Conservation (phyloP, 64 coral and sea anemone species). For the Montipora efflorescens region DNA sequence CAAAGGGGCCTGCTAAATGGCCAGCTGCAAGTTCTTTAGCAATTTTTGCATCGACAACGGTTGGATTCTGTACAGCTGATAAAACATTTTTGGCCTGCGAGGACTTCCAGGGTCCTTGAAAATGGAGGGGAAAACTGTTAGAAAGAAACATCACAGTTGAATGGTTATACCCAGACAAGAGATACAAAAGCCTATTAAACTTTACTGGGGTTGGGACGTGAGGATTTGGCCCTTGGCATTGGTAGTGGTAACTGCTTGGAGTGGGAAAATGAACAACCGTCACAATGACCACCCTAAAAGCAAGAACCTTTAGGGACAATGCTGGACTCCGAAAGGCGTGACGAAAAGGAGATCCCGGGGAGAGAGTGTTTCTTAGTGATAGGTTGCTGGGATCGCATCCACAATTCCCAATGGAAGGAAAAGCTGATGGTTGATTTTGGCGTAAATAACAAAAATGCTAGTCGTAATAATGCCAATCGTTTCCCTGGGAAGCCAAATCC, state of each 20-base stretch:
- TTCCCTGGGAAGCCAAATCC: no score
- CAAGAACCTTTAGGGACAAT: not conserved
- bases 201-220: constrained; percentile 43
- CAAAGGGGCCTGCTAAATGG: no score
- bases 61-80: not conserved
- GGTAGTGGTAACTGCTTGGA: not conserved
- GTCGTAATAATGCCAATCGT: no score
- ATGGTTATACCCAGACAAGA: constrained; percentile 10
- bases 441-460: no score
- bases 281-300: constrained; percentile 14
- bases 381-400: no score
- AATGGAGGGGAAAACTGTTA: not conserved
- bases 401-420: no score
- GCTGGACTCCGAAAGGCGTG: not conserved
- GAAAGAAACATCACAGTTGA: not conserved
- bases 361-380: not conserved
- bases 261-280: not conserved
- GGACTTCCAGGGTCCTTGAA: not conserved
- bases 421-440: no score
- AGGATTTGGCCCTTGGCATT: constrained; percentile 13
- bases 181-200: not conserved
- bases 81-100: not conserved
- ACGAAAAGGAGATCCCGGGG: not conserved
- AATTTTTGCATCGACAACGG: no score
- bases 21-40: no score